Percentiles rank a stretch among this genome's conserved stretches.
phyloP scores from a whole-genome alignment of 2,797 vertebrate genomes.

The Triplophysa yarkandensis region DNA sequence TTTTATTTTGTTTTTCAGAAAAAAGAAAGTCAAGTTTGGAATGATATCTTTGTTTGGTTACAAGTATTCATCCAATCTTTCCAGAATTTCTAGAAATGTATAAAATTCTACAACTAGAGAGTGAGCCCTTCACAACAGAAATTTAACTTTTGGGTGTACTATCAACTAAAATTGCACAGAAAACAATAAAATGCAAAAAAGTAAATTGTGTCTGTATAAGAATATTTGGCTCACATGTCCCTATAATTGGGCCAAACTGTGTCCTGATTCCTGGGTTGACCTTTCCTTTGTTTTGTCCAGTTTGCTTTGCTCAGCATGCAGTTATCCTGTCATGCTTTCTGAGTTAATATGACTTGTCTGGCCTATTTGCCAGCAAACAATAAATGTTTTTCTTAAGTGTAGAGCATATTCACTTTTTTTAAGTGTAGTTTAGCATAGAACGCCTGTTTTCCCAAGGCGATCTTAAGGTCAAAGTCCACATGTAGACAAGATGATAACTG shows the following conservation, averaged over 20 bases:
- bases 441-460: neutral
- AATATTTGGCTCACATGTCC: slow-evolving; percentile 16
- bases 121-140: no score
- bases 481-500: neutral
- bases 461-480: neutral
- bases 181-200: neutral
- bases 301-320: slow-evolving; percentile 34
- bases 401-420: slow-evolving; percentile 10
- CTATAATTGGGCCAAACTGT: slow-evolving; percentile 35
- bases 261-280: slow-evolving; percentile 65
- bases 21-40: no score
- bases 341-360: slow-evolving; percentile 16
- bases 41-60: no score
- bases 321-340: slow-evolving; percentile 68
- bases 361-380: slow-evolving; percentile 11
- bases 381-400: slow-evolving; percentile 3
- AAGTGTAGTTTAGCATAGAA: neutral
- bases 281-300: slow-evolving; percentile 40
- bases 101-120: no score
- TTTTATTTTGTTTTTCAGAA: no score
- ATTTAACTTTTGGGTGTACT: no score
- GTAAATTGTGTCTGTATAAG: neutral
- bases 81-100: no score
- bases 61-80: no score
- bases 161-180: no score